A percentile compares a stretch with the other conserved stretches of the same genome.
These are phyloP conservation scores for Desmophyllum pertusum DNA, from an alignment of 92 coral and sea anemone species.

Conservation along the genomic window DNA sequence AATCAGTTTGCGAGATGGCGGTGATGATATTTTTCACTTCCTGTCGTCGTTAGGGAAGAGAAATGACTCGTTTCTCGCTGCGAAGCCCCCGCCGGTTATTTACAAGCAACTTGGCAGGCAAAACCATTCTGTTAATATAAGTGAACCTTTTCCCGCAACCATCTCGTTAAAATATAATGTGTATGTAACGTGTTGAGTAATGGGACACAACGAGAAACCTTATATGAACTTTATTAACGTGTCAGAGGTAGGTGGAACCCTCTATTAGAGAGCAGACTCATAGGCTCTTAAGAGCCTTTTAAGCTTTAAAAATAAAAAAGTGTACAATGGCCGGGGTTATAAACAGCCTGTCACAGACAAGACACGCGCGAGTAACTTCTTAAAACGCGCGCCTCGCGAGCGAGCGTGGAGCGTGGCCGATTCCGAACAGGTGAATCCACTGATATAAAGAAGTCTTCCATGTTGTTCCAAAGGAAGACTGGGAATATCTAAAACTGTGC, in stretches of 20 bases:
- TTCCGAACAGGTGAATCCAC: neutral
- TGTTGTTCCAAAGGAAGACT: neutral
- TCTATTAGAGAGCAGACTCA: no score
- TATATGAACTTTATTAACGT: no score
- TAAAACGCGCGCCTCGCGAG: neutral
- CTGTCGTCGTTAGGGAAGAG: neutral
- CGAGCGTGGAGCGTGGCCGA: neutral
- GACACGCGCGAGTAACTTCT: neutral
- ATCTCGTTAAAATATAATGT: neutral
- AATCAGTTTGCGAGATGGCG: neutral
- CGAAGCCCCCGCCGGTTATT: neutral
- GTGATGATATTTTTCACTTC: neutral
- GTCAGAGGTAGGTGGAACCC: no score
- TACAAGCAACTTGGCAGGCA: neutral
- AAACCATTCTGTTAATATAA: neutral
- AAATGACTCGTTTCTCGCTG: constrained; percentile 1
- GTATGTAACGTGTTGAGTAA: neutral
- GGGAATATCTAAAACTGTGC: neutral
- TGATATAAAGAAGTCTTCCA: neutral
- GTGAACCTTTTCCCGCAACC: neutral
- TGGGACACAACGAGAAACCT: neutral
- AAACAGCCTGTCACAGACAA: neutral
- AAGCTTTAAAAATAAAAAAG: neutral
- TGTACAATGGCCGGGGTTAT: neutral
- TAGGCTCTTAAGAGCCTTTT: no score